A percentile compares a stretch with the other conserved stretches of the same genome.
phyloP scores from a whole-genome alignment of 1,140 invertebrate genomes.

The Ostrea denselamellosa region DNA sequence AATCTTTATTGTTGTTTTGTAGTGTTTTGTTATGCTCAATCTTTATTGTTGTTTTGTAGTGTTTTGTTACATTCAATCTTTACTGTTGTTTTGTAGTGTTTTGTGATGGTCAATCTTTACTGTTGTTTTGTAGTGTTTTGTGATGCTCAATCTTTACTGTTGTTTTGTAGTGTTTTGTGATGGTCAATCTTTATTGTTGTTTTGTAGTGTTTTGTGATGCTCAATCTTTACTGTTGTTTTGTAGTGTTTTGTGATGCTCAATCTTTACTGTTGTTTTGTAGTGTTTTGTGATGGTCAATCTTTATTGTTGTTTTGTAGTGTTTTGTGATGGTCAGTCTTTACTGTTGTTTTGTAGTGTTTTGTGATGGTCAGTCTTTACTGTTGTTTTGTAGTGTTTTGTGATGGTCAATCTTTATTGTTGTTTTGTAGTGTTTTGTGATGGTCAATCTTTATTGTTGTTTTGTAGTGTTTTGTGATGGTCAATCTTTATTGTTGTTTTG shows the following conservation, averaged over 20 bases:
- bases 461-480: neutral
- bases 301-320: neutral
- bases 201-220: constrained; percentile 89
- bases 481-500: constrained; percentile 59
- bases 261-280: constrained; percentile 63
- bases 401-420: neutral
- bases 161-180: neutral
- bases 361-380: constrained; percentile 86
- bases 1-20: constrained; percentile 76
- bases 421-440: constrained; percentile 89
- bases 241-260: neutral
- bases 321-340: neutral
- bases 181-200: neutral
- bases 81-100: neutral
- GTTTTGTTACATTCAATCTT: constrained; percentile 89
- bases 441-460: constrained; percentile 78
- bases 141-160: constrained; percentile 83
- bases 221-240: constrained; percentile 79
- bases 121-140: constrained; percentile 85
- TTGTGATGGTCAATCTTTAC: neutral
- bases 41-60: constrained; percentile 76
- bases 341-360: constrained; percentile 82
- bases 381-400: neutral
- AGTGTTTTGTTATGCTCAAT: neutral
- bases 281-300: constrained; percentile 90